Evolutionary conservation across 2,888 invertebrate species (phyloP).

Genomic region (Archaeoteleia sp.): DNA sequence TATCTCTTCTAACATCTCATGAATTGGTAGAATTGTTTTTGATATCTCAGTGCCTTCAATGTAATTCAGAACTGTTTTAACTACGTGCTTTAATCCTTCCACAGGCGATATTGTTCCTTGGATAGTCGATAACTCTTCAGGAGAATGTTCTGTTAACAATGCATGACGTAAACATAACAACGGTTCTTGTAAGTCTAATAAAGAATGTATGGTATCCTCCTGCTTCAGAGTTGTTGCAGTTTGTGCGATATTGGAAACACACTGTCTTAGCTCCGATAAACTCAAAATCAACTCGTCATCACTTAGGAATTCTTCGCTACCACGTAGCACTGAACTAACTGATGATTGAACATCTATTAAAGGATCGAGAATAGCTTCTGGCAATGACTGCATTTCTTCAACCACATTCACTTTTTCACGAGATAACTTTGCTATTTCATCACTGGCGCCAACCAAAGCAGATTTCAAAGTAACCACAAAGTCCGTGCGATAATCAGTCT

Average conservation of each 20-base stretch:
- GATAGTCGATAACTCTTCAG: conserved; percentile 77
- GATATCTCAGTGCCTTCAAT: conserved; percentile 66
- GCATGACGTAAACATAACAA: conserved; percentile 62
- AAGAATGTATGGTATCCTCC: conserved; percentile 61
- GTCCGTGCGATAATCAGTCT: conserved; percentile 62
- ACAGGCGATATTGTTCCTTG: conserved; percentile 78
- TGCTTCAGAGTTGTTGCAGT: conserved; percentile 66
- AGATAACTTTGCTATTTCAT: conserved; percentile 51
- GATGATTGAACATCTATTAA: conserved; percentile 67
- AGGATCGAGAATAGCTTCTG: conserved; percentile 67
- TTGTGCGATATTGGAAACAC: conserved; percentile 65
- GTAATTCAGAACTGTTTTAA: conserved; percentile 82
- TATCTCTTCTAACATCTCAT: conserved; percentile 63
- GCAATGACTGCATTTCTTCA: conserved; percentile 56
- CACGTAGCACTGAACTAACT: conserved; percentile 62
- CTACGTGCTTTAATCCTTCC: conserved; percentile 79
- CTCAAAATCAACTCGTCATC: conserved; percentile 59
- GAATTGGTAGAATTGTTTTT: conserved; percentile 56
- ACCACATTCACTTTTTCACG: conserved; percentile 23
- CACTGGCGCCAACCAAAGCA: conserved; percentile 55
- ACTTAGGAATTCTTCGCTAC: conserved; percentile 59
- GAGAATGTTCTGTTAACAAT: conserved; percentile 66
- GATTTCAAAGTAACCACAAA: conserved; percentile 62
- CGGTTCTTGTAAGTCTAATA: conserved; percentile 65
- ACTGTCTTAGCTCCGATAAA: conserved; percentile 64